phyloP scores from a whole-genome alignment of 2,797 vertebrate species.

The Dallia pectoralis region DNA sequence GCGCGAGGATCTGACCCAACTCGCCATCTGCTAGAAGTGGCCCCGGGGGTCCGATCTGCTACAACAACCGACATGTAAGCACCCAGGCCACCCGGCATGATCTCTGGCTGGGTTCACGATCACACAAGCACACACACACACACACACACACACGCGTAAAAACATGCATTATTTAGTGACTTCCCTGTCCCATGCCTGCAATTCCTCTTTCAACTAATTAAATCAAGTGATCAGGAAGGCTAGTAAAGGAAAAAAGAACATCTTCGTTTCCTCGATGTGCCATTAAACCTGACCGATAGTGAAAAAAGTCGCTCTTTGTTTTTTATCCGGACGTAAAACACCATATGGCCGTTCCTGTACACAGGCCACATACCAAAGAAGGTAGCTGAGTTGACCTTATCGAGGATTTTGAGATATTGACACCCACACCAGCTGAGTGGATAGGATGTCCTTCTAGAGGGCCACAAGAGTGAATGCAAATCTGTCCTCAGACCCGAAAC shows the following conservation, averaged over 20 bases:
- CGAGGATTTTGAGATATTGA: background rate
- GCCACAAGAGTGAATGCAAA: background rate
- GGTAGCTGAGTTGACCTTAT: background rate
- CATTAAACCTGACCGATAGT: background rate
- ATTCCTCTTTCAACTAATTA: constrained; percentile 8
- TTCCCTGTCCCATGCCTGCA: constrained; percentile 18
- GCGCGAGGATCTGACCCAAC: background rate
- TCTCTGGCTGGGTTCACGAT: background rate
- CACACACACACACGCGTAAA: constrained; percentile 16
- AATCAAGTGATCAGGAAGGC: constrained; percentile 12
- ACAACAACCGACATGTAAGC: background rate
- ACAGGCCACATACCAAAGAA: background rate
- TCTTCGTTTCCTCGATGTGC: constrained; percentile 6
- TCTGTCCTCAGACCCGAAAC: background rate
- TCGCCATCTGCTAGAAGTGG: background rate
- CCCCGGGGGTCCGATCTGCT: background rate
- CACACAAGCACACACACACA: background rate
- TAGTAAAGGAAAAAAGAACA: constrained; percentile 2
- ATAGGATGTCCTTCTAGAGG: background rate
- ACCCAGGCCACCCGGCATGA: background rate
- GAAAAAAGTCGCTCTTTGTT: background rate
- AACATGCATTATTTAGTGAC: background rate
- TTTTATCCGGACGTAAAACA: background rate
- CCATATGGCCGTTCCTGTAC: background rate
- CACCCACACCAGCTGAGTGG: background rate